These are phyloP conservation scores for Leptatherina wallacei DNA, from an alignment of 2,797 vertebrate species.

Conservation along the genomic window DNA sequence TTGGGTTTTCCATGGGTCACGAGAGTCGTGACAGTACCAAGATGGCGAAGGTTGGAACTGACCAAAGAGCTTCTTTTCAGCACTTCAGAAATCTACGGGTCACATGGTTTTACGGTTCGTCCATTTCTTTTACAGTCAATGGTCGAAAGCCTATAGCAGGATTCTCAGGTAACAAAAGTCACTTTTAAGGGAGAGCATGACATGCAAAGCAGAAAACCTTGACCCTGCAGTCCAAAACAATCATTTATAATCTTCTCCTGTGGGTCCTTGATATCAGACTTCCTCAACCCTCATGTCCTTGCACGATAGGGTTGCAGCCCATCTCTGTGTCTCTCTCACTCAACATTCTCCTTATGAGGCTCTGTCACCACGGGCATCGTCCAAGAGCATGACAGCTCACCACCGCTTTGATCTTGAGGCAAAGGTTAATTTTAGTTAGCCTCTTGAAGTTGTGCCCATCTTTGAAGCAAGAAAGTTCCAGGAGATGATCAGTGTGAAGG, in stretches of 20 bases:
- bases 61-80: too few relatives aligned
- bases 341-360: constrained; percentile 54
- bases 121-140: too few relatives aligned
- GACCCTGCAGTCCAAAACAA: constrained; percentile 45
- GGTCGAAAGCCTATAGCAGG: constrained; percentile 3
- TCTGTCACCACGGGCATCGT: constrained; percentile 50
- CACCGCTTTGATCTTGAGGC: constrained; percentile 73
- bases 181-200: constrained; percentile 5
- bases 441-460: constrained; percentile 57
- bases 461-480: constrained; percentile 64
- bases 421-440: constrained; percentile 79
- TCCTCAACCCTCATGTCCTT: constrained; percentile 43
- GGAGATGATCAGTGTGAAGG: constrained; percentile 19
- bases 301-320: constrained; percentile 39
- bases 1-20: too few relatives aligned
- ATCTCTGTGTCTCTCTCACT: constrained; percentile 42
- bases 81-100: too few relatives aligned
- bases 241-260: constrained; percentile 39
- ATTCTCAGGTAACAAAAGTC: constrained; percentile 24
- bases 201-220: constrained; percentile 44
- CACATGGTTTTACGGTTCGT: too few relatives aligned
- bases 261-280: constrained; percentile 49
- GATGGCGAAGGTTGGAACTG: too few relatives aligned
- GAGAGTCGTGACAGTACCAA: too few relatives aligned
- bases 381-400: constrained; percentile 54